These are phyloP conservation scores for Spodoptera frugiperda DNA, from an alignment of 1,140 invertebrate species.

Conservation along the genomic window DNA sequence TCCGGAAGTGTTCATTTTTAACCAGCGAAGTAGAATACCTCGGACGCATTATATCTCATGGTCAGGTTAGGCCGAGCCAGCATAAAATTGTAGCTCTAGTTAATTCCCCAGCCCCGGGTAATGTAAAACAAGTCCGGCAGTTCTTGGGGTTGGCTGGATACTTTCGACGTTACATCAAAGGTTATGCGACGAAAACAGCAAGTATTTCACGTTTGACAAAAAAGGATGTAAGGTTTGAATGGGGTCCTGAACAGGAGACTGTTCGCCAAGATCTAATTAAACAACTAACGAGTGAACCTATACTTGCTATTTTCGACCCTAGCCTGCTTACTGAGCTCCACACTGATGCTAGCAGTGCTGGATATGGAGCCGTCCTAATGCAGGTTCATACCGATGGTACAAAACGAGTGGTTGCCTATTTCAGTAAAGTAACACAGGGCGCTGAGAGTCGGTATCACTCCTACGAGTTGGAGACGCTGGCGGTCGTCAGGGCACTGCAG, in stretches of 20 bases:
- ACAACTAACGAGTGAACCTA: neutral
- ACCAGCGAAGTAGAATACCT: constrained; percentile 52
- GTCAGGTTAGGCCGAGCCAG: constrained; percentile 58
- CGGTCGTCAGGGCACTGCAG: neutral
- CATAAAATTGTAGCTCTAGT: constrained; percentile 63
- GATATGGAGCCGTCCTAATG: neutral
- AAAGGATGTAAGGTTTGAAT: neutral
- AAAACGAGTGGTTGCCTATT: neutral
- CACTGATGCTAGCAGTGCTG: neutral
- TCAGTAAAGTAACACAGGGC: neutral
- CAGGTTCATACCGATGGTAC: neutral
- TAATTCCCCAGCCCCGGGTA: constrained; percentile 62
- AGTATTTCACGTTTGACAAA: neutral
- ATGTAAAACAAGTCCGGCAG: constrained; percentile 56
- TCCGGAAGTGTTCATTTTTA: constrained; percentile 29
- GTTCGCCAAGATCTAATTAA: neutral
- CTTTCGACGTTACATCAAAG: constrained; percentile 64
- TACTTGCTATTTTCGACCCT: neutral
- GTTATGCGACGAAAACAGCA: constrained; percentile 52
- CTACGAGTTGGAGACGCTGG: neutral
- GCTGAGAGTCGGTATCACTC: neutral
- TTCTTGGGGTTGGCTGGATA: constrained; percentile 65
- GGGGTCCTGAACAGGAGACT: neutral
- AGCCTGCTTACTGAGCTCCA: neutral
- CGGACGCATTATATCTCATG: constrained; percentile 52